These are phyloP conservation scores for Lacanobia oleracea DNA, from an alignment of 2,888 invertebrate species.

Conservation along the genomic window DNA sequence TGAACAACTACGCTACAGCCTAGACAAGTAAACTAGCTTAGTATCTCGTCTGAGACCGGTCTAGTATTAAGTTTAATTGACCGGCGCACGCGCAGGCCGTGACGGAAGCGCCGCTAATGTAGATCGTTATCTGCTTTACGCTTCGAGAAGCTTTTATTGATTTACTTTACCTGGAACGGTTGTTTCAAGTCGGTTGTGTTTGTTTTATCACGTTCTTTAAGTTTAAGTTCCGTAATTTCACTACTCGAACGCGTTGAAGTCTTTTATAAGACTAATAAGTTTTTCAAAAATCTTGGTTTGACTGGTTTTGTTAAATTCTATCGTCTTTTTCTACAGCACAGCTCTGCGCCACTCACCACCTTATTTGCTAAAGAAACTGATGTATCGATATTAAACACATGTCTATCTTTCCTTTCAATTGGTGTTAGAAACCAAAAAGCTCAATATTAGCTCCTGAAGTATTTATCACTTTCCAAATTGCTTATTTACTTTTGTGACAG, in stretches of 20 bases:
- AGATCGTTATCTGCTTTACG: constrained; percentile 38
- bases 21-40: constrained; percentile 3
- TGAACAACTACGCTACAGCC: not conserved
- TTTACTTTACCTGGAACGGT: constrained; percentile 3
- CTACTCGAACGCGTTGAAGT: not conserved
- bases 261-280: not conserved
- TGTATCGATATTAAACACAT: too few species aligned
- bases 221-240: not conserved
- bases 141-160: constrained; percentile 33
- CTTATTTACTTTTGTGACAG: too few species aligned
- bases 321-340: too few species aligned
- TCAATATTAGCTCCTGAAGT: too few species aligned
- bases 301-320: too few species aligned
- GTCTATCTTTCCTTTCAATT: too few species aligned
- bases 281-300: not conserved
- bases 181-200: not conserved
- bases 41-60: constrained; percentile 15
- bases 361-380: too few species aligned
- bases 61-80: constrained; percentile 54
- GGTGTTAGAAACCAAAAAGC: too few species aligned
- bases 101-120: constrained; percentile 48
- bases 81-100: constrained; percentile 30
- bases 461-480: too few species aligned
- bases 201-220: not conserved
- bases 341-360: too few species aligned